These are phyloP conservation scores for Dicyrtoma fusca DNA, from an alignment of 2,888 invertebrate genomes.

Conservation along the genomic window DNA sequence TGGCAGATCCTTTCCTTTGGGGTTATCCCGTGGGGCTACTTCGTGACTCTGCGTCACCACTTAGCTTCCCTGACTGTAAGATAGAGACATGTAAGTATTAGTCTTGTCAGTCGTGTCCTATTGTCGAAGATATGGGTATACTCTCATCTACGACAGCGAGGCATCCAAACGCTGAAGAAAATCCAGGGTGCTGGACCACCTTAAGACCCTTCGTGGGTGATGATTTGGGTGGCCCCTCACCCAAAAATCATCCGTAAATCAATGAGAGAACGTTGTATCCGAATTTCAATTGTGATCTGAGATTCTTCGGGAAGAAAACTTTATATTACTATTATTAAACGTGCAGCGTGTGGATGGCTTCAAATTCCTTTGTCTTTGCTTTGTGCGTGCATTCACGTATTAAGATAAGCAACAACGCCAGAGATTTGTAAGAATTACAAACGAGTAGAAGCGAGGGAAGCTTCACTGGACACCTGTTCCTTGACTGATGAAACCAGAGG, in stretches of 20 bases:
- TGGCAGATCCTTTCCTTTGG: constrained; percentile 31
- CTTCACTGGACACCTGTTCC: too few species aligned
- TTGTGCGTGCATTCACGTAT: background rate
- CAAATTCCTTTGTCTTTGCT: background rate
- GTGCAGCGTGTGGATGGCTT: too few species aligned
- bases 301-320: too few species aligned
- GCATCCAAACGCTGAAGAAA: too few species aligned
- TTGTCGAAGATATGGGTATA: constrained; percentile 5
- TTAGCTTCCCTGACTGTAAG: constrained; percentile 18
- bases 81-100: constrained; percentile 18
- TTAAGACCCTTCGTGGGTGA: constrained; percentile 38
- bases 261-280: background rate
- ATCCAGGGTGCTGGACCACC: constrained; percentile 16
- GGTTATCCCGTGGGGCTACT: constrained; percentile 36
- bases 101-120: constrained; percentile 32
- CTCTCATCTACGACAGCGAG: background rate
- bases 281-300: constrained; percentile 10
- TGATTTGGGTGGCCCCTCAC: constrained; percentile 38
- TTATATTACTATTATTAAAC: background rate
- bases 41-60: constrained; percentile 40
- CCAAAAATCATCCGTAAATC: constrained; percentile 24
- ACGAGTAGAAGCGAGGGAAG: too few species aligned
- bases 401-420: background rate
- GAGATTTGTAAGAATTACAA: too few species aligned
- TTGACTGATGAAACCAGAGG: too few species aligned